Base-by-base conservation (phyloP, 2,888 invertebrate species). In the Cryptophagus acutangulus region DNA sequence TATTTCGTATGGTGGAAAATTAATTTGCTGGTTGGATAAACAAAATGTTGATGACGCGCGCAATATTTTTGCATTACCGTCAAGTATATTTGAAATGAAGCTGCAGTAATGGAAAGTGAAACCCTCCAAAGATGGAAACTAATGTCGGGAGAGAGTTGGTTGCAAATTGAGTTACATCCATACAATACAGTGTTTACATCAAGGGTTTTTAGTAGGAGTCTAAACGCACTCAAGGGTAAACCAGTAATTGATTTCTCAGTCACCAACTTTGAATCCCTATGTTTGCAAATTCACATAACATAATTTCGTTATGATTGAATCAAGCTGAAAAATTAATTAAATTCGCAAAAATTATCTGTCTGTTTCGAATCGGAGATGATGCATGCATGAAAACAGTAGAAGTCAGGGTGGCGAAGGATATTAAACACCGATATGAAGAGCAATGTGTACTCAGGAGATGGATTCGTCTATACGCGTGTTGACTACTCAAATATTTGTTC, bases 401-500 rank as follows among this genome's bases (percentile, higher is more conserved):
- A 40, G 41, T 47, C 41, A 29, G 29, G 18, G 38, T 38, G 42
- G 42, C 36, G 16, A 16, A 37, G 43, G 47, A 62, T 64, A 62
- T 63, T 64, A 63, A 62, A 59, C 62, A 55, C 55, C 59, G 61
- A 61, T 67, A 67, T 68, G 66, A 67, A 65, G 67, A 58, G 62
- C 52, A 44, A 43, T 68, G 67, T 67, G 67, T 66, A 65, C 67
- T 62, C 48, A 51, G 52, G 59, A 65, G 67, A 67, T 66, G 64
- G 64, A 62, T 65, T 61, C 65, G 58, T 58, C 58, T 58, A 48
- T 54, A 62, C 62, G 62, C 63, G 60, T 68, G 66, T 68, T 67
- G 66, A 67, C 68, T 67, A 52, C 55, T 61, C 68, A 67, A 67
- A 67, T 68, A 67, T 69, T 68, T 68, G 61, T 54, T 43, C 49